A percentile compares a stretch with the other conserved stretches of the same genome.
Evolutionary conservation across 2,888 invertebrate species (phyloP).

Genomic region (Calameuta idolon): DNA sequence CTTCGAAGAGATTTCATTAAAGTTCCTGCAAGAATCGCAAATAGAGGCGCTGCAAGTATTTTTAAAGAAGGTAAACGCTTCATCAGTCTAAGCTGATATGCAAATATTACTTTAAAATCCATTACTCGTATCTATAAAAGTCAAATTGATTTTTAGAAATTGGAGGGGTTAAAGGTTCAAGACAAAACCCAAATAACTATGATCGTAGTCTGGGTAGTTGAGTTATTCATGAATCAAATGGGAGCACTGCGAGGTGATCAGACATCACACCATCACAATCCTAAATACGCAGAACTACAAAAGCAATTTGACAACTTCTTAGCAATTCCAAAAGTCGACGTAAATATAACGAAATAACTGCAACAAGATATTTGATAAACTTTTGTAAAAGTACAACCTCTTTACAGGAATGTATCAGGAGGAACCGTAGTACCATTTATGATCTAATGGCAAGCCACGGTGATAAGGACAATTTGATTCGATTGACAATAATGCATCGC

Average conservation of each 20-base stretch:
- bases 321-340: slow-evolving; percentile 76
- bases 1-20: slow-evolving; percentile 94
- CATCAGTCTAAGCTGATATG: background rate
- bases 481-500: slow-evolving; percentile 87
- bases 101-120: background rate
- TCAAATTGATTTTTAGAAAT: slow-evolving; percentile 68
- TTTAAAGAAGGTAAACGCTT: slow-evolving; percentile 72
- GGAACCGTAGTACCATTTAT: slow-evolving; percentile 87
- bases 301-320: slow-evolving; percentile 84
- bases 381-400: background rate
- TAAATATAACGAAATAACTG: slow-evolving; percentile 36
- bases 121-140: background rate
- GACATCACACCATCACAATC: slow-evolving; percentile 57
- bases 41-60: slow-evolving; percentile 90
- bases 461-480: slow-evolving; percentile 90
- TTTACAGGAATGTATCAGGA: slow-evolving; percentile 78
- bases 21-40: slow-evolving; percentile 85
- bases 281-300: slow-evolving; percentile 74
- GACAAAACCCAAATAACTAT: slow-evolving; percentile 92
- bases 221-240: slow-evolving; percentile 90
- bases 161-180: slow-evolving; percentile 77
- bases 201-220: slow-evolving; percentile 94
- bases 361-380: background rate
- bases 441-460: slow-evolving; percentile 94
- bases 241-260: slow-evolving; percentile 75